phyloP scores from a whole-genome alignment of 2,113 vertebrate species.

The Pedetes capensis region DNA sequence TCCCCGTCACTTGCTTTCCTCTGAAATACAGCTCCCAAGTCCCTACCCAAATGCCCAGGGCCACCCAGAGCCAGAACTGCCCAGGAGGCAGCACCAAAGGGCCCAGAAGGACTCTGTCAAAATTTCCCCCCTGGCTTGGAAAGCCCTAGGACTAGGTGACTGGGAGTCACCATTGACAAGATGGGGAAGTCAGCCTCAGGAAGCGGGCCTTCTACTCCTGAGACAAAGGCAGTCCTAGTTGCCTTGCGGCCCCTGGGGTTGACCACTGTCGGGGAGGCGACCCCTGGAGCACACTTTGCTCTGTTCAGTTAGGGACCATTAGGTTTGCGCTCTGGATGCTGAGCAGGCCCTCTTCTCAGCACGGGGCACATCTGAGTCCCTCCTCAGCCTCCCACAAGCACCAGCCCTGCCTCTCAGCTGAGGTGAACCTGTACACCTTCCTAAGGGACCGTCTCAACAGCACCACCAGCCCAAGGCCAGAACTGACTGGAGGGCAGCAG shows the following conservation, averaged over 20 bases:
- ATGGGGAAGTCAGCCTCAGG: background rate
- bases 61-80: background rate
- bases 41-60: background rate
- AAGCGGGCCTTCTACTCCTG: background rate
- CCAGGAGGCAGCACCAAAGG: background rate
- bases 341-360: background rate
- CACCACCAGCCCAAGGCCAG: too few species aligned
- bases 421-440: background rate
- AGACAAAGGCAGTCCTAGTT: fast-evolving
- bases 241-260: background rate
- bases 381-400: background rate
- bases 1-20: background rate
- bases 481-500: background rate
- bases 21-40: background rate
- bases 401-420: background rate
- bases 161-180: background rate
- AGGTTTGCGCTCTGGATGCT: background rate
- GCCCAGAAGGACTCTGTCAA: background rate
- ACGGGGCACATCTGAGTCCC: background rate
- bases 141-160: too few species aligned
- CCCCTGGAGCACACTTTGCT: background rate
- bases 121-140: background rate
- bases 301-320: background rate
- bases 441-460: background rate
- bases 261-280: fast-evolving